Base-by-base conservation (phyloP, 2,113 vertebrate species). In the Campylomormyrus tamandua region DNA sequence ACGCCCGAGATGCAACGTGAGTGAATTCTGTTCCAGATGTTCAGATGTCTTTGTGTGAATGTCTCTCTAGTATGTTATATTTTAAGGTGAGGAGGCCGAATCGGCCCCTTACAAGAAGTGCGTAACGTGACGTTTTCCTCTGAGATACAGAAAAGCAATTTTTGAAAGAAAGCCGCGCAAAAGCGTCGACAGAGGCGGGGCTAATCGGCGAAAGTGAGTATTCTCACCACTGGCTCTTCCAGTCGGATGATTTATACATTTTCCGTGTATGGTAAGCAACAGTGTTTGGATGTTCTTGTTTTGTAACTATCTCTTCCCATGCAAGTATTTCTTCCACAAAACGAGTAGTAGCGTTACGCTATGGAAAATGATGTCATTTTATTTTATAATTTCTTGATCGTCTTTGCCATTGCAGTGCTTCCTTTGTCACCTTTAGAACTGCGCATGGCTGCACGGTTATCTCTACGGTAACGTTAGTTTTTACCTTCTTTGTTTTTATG, bases 331-430 rank as follows among this genome's bases (percentile, higher is more conserved):
- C 87, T 90, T 90, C 3, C 3, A 83, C 85, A 46, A 31, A 50
- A 86, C 13, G 11, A 24, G 49, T 21, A 89, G 83, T 88, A 49
- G 94, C 95, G 95, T 95, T 94, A 90, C 11, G 94, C 94, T 93
- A 94, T 92, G 92, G 85, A 31, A 87, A 92, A 90, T 93, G 92
- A 93, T 94, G 93, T 91, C 93, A 91, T 93, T 84, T 58, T 56
- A 80, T 91, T 92, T 92, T 93, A 89, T 90, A 93, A 94, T 92
- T 94, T 92, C 94, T 91, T 93, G 10, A 93, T 91, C 93, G 91
- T 93, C 93, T 93, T 95, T 93, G 92, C 92, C 92, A 92, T 88
- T 90, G 85, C 93, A 91, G 92, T 93, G 89, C 91, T 90, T 94
- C 52, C 91, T 93, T 89, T 93, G 87, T 77, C 80, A 24, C 48